A percentile compares a stretch with the other conserved stretches of the same genome.
Conservation (phyloP, 1,140 invertebrate genomes). For the Frieseomelitta varia region DNA sequence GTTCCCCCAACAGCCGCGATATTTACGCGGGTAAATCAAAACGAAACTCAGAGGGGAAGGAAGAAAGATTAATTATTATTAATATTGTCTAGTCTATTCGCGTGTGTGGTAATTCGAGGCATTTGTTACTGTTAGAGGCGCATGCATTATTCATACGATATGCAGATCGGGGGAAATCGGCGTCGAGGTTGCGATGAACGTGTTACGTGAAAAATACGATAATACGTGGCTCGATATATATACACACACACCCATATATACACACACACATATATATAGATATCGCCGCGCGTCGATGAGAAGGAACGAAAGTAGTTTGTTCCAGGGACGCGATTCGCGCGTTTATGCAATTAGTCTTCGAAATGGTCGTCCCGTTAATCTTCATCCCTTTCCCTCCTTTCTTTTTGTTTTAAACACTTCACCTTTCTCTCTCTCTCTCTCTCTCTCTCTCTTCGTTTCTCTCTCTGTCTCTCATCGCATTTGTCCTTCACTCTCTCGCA, state of each 20-base stretch:
- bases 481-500: no score
- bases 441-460: neutral
- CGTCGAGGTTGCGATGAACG: constrained; percentile 18
- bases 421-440: no score
- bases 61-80: constrained; percentile 30
- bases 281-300: neutral
- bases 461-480: no score
- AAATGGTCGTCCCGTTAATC: constrained; percentile 6
- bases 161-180: constrained; percentile 34
- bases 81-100: constrained; percentile 22
- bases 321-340: constrained; percentile 4
- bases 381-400: neutral
- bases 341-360: constrained; percentile 25
- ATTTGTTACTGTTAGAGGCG: constrained; percentile 46
- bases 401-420: neutral
- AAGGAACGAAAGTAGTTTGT: constrained; percentile 41
- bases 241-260: no score
- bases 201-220: constrained; percentile 52
- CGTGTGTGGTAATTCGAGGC: constrained; percentile 38
- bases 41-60: no score
- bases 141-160: constrained; percentile 48
- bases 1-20: neutral
- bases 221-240: constrained; percentile 38
- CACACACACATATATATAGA: no score
- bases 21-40: neutral